Base-by-base conservation (phyloP, 1,140 invertebrate genomes). In the Neodiprion virginianus region DNA sequence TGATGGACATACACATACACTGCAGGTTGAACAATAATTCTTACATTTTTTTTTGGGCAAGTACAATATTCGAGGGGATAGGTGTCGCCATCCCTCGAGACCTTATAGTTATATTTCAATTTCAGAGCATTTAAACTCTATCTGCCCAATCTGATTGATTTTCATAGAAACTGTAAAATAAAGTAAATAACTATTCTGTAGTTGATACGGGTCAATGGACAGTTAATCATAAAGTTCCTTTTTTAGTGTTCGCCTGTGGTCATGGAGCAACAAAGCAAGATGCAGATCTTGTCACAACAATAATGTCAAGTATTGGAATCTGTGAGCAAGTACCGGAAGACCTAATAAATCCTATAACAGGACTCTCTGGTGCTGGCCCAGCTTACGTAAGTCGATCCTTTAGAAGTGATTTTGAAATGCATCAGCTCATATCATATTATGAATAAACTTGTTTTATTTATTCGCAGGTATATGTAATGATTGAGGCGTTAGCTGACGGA, bases 401-500 rank as follows among this genome's bases (percentile, higher is more conserved):
- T 3, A 40, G 28, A 40, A 40, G 4, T 28, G 28, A 40, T 40
- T 14, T 21, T 69, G 28, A 12, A 69, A 69, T 17, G n/a, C 1
- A 69, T 28, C 11, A 14, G 28, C 5, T 69, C 4, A 17, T 4
- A 12, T 14, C 28, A 17, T 14, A 69, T 69, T 69, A 12, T 69
- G 2, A n/a, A 17, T n/a, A 69, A 69, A 69, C 1, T 69, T 69
- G 23, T 28, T 17, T 69, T 5, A 69, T 17, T 69, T 17, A 5
- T 69, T 69, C 23, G 28, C 23, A 96, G 94, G 92, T 95, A 67
- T 97, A 95, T 84, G 90, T 94, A 8, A 92, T 95, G 14, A 95
- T 98, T 78, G 96, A 98, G 88, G 96, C 96, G 2, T 82, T 98
- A 73, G 92, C 96, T 1, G 96, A 98, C 89, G 96, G 95, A 23